Evolutionary conservation across 2,113 vertebrate species (phyloP).

Genomic region (Manacus vitellinus): DNA sequence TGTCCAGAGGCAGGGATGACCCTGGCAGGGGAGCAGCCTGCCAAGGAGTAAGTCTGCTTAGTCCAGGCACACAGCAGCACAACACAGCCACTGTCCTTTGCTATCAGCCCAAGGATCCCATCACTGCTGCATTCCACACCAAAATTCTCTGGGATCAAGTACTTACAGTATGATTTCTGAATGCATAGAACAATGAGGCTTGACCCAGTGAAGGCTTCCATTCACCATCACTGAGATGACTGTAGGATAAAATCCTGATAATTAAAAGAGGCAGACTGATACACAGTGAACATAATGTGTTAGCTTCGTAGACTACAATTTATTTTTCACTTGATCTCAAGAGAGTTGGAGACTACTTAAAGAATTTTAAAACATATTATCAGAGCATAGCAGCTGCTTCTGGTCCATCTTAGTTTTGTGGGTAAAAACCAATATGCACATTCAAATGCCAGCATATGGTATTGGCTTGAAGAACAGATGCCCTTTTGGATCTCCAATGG

Average conservation of each 20-base stretch:
- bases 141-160: neutral
- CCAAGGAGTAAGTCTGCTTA: accelerated
- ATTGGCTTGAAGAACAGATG: neutral
- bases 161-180: neutral
- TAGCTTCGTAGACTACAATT: neutral
- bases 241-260: neutral
- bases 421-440: neutral
- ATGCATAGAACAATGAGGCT: neutral
- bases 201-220: neutral
- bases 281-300: neutral
- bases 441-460: neutral
- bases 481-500: neutral
- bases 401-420: neutral
- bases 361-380: neutral
- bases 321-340: neutral
- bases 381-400: neutral
- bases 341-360: neutral
- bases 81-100: neutral
- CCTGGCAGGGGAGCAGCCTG: neutral
- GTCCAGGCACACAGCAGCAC: neutral
- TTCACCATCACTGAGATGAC: neutral
- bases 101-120: neutral
- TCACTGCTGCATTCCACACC: accelerated
- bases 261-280: neutral
- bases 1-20: neutral